Percentiles rank a stretch among this genome's conserved stretches.
Conservation (phyloP, 2,888 invertebrate species). For the Clostera curtula region DNA sequence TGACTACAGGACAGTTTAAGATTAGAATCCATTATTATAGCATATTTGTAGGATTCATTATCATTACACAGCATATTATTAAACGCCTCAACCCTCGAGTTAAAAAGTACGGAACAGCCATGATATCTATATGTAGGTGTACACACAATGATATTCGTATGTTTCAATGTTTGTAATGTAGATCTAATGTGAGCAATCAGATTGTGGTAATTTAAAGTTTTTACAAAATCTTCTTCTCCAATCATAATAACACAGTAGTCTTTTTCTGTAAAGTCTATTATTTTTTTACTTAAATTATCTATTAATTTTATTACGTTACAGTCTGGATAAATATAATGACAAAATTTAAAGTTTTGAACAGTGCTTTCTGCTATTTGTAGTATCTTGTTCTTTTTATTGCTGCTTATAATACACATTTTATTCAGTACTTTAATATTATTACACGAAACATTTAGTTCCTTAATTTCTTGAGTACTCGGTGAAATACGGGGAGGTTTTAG, state of each 20-base stretch:
- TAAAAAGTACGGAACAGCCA: slow-evolving; percentile 1
- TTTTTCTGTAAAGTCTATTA: not conserved
- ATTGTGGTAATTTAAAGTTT: not conserved
- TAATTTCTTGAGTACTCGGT: not conserved
- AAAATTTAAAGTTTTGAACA: not conserved
- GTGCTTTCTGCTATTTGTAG: not conserved
- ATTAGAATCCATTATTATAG: too few species aligned
- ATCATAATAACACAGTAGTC: slow-evolving; percentile 4
- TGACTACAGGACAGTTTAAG: too few species aligned
- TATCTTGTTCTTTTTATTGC: slow-evolving; percentile 2
- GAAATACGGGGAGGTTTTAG: not conserved
- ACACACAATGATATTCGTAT: slow-evolving; percentile 5
- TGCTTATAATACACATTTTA: slow-evolving; percentile 2
- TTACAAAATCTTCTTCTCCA: slow-evolving; percentile 1
- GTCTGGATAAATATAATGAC: not conserved
- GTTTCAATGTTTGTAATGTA: not conserved
- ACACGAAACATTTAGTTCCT: not conserved
- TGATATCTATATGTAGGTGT: slow-evolving; percentile 3
- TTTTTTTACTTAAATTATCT: not conserved
- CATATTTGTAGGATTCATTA: too few species aligned
- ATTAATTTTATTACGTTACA: not conserved
- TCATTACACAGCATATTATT: too few species aligned
- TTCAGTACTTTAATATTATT: not conserved
- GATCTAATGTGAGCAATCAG: slow-evolving; percentile 2
- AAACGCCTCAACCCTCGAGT: slow-evolving; percentile 1